These are phyloP conservation scores for Sinonovacula constricta DNA, from an alignment of 1,140 invertebrate species.

Conservation along the genomic window DNA sequence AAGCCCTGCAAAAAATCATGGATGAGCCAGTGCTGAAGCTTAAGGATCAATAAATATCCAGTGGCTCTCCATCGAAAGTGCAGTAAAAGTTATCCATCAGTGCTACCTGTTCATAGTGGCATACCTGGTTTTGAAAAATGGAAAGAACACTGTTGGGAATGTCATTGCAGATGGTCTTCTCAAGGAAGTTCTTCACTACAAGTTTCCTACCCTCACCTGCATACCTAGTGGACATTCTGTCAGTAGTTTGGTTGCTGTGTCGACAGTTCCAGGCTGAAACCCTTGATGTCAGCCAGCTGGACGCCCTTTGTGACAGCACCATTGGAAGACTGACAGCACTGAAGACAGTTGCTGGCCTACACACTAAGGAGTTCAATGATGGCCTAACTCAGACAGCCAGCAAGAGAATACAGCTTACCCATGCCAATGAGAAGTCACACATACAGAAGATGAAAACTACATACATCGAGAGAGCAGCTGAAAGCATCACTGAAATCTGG, in stretches of 20 bases:
- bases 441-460: too few relatives aligned
- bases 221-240: conserved; percentile 3
- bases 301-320: too few relatives aligned
- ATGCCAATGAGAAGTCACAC: too few relatives aligned
- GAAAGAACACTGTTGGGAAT: conserved; percentile 18
- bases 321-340: conserved; percentile 3
- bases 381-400: too few relatives aligned
- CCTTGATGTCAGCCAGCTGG: too few relatives aligned
- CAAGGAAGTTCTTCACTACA: conserved; percentile 20
- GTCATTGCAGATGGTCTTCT: conserved; percentile 12
- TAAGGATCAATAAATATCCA: conserved; percentile 21
- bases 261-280: conserved; percentile 7
- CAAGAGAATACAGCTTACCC: too few relatives aligned
- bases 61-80: conserved; percentile 20
- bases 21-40: conserved; percentile 8
- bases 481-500: too few relatives aligned
- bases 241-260: not conserved
- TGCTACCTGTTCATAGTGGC: too few relatives aligned
- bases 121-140: conserved; percentile 1
- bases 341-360: not conserved
- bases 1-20: conserved; percentile 26
- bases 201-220: too few relatives aligned
- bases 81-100: not conserved
- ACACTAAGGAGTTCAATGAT: conserved; percentile 2
- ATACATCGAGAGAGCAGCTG: too few relatives aligned